Conservation (phyloP, 2,113 vertebrate species). For the Fukomys damarensis region DNA sequence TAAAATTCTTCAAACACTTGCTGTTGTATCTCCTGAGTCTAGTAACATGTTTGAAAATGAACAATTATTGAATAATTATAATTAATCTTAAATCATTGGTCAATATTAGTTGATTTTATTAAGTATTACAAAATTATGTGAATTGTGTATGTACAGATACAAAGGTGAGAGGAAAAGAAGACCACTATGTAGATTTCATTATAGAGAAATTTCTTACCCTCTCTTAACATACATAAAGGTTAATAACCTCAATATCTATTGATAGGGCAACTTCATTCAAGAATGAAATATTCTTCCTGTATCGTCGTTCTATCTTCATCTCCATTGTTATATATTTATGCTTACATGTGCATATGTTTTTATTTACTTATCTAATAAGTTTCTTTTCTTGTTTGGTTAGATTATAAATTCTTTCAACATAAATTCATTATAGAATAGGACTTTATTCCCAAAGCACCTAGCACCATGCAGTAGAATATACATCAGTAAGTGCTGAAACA, state of each 20-base stretch:
- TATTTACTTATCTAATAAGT: background rate
- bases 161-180: background rate
- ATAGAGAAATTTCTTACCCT: background rate
- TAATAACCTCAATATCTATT: background rate
- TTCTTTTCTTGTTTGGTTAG: background rate
- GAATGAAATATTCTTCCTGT: background rate
- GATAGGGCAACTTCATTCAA: background rate
- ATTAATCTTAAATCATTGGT: background rate
- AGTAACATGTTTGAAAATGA: background rate
- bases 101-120: background rate
- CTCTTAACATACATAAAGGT: constrained; percentile 15
- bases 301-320: background rate
- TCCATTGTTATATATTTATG: background rate
- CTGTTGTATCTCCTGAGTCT: background rate
- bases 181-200: background rate
- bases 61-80: background rate
- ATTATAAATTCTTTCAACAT: background rate
- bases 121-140: background rate
- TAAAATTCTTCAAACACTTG: background rate
- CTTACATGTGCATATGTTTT: background rate
- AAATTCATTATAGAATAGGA: background rate
- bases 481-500: background rate
- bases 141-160: background rate
- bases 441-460: background rate
- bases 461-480: background rate